Evolutionary conservation across 1,140 invertebrate species (phyloP).

Genomic region (Drosophila miranda): DNA sequence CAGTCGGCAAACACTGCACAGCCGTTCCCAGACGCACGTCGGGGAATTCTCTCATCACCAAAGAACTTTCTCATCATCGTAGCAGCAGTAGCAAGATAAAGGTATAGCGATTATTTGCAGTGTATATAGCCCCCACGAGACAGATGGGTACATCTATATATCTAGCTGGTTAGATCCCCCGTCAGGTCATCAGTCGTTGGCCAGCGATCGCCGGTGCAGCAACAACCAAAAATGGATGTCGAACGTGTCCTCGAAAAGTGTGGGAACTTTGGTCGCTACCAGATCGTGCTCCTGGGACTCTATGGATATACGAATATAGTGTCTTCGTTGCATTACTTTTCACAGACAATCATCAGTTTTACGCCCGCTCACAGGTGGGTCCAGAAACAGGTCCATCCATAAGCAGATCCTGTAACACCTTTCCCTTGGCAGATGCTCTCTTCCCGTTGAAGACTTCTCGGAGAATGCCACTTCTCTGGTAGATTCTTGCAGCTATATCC

Average conservation of each 20-base stretch:
- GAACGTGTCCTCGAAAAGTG: slow-evolving; percentile 84
- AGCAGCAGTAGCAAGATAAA: slow-evolving; percentile 14
- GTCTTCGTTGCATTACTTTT: slow-evolving; percentile 84
- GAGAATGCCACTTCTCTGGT: not conserved
- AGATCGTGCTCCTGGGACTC: slow-evolving; percentile 84
- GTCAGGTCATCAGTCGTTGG: slow-evolving; percentile 28
- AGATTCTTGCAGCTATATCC: slow-evolving; percentile 13
- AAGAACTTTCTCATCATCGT: slow-evolving; percentile 8
- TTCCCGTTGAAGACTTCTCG: not conserved
- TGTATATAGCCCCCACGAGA: slow-evolving; percentile 3
- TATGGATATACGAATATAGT: slow-evolving; percentile 84
- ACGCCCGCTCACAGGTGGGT: slow-evolving; percentile 82
- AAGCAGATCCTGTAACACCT: not conserved
- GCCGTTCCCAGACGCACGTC: not conserved
- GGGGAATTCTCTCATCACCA: slow-evolving; percentile 10
- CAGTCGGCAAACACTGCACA: slow-evolving; percentile 24
- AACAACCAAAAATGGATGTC: slow-evolving; percentile 82
- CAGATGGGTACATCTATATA: slow-evolving; percentile 17
- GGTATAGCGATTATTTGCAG: slow-evolving; percentile 17
- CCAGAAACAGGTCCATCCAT: not conserved
- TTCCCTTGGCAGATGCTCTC: slow-evolving; percentile 27
- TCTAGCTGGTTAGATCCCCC: slow-evolving; percentile 3
- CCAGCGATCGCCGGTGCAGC: slow-evolving; percentile 31
- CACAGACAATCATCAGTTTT: slow-evolving; percentile 84
- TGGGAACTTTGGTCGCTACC: slow-evolving; percentile 86